Percentiles rank a stretch among this genome's conserved stretches.
Evolutionary conservation across 2,797 vertebrate species (phyloP).

Genomic region (Squalus acanthias): DNA sequence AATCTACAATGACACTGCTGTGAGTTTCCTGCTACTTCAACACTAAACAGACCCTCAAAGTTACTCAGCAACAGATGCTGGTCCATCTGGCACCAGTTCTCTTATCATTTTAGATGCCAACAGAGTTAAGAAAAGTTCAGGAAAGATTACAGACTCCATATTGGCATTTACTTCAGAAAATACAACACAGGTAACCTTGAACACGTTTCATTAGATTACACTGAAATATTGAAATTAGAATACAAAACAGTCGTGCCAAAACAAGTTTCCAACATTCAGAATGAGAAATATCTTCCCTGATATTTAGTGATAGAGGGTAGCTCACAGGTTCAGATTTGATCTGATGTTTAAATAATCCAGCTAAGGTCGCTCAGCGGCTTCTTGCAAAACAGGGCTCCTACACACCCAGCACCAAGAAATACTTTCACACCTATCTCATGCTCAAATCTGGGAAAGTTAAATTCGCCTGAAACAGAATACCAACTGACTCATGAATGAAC

Average conservation of each 20-base stretch:
- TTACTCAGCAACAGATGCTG: background rate
- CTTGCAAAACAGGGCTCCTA: background rate
- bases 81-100: background rate
- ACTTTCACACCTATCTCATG: background rate
- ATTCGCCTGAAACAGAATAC: background rate
- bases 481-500: background rate
- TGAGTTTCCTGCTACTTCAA: background rate
- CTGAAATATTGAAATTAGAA: slow-evolving; percentile 6
- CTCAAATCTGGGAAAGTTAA: too few relatives aligned
- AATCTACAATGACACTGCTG: background rate
- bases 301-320: background rate
- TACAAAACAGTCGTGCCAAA: background rate
- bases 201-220: background rate
- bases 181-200: background rate
- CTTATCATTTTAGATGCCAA: too few relatives aligned
- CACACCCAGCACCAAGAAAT: background rate
- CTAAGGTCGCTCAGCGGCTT: background rate
- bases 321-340: background rate
- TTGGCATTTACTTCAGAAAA: background rate
- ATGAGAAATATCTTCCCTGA: background rate
- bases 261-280: background rate
- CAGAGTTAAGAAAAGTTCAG: background rate
- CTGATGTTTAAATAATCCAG: background rate
- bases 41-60: background rate
- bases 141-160: background rate